Evolutionary conservation across 2,797 vertebrate genomes (phyloP), one percentile per base, ranked within the genome.

Genomic region (Euphonia xanthogaster): DNA sequence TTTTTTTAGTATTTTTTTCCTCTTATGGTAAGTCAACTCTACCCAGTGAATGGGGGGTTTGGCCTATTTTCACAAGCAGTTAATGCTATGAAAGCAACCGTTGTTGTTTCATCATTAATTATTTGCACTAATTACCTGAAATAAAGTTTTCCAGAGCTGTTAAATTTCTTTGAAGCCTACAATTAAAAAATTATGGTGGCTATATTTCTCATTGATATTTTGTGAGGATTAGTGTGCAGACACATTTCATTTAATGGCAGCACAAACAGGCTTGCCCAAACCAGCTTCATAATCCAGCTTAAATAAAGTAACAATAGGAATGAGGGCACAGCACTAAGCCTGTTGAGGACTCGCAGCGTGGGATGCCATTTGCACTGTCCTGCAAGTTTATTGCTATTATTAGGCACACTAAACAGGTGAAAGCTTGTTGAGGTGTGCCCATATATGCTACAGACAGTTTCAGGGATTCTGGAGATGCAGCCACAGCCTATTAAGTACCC

Each of bases 221-320:
- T 72, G 79, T 45, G 51, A 72, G 66, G 88, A 92, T 93, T 96
- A 95, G 33, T 9, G 57, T 45, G 39, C 54, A 90, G 72, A 86
- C 65, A 74, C 66, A 71, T 94, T 92, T 93, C 55, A n/a, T 90
- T 79, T 95, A 92, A 84, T 87, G 77, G 74, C 65, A 78, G 71
- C 27, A 42, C 55, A 95, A 92, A 92, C 31, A 88, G 71, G 83
- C 92, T 93, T 93, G 94, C 77, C 93, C 83, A 79, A 93, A 90
- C 86, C 88, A 85, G 78, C 57, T 87, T 76, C 55, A 51, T 86
- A 96, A 97, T 95, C 94, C 94, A 81, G 17, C 44, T 95, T 94
- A 95, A 97, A 65, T 70, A 86, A 83, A 78, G 79, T 66, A 94
- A 95, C 90, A 96, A 95, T 72, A 94, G 88, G 70, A 88, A 95